Evolutionary conservation across 2,113 vertebrate genomes (phyloP).

Genomic region (Bucco capensis): DNA sequence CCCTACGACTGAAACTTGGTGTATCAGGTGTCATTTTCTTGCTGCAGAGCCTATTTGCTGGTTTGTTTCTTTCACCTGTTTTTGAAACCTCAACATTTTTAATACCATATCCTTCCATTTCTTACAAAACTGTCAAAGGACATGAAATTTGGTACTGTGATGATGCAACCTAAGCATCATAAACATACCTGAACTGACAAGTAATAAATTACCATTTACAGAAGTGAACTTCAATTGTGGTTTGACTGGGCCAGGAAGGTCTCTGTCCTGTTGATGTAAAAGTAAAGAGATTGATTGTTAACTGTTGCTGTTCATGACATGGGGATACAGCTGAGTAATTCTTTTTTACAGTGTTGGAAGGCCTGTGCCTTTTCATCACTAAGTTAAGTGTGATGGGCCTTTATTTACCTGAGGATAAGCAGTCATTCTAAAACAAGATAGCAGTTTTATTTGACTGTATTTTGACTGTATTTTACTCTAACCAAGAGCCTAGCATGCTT

Average conservation of each 20-base stretch:
- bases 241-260: background rate
- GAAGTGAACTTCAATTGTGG: background rate
- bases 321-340: background rate
- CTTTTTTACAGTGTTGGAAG: background rate
- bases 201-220: rapidly evolving
- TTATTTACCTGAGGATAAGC: background rate
- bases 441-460: background rate
- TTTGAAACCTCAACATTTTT: background rate
- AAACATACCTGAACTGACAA: background rate
- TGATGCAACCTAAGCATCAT: background rate
- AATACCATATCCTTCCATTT: background rate
- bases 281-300: background rate
- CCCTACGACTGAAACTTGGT: background rate
- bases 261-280: background rate
- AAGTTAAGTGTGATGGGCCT: background rate
- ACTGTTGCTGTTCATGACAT: background rate
- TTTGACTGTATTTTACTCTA: background rate
- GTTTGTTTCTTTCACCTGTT: background rate
- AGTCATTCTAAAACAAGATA: background rate
- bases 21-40: background rate
- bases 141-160: background rate
- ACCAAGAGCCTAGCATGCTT: background rate
- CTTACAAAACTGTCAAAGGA: background rate
- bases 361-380: background rate
- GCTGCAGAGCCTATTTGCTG: background rate